These are phyloP conservation scores for Columbina picui DNA, from an alignment of 2,113 vertebrate species.

Conservation along the genomic window DNA sequence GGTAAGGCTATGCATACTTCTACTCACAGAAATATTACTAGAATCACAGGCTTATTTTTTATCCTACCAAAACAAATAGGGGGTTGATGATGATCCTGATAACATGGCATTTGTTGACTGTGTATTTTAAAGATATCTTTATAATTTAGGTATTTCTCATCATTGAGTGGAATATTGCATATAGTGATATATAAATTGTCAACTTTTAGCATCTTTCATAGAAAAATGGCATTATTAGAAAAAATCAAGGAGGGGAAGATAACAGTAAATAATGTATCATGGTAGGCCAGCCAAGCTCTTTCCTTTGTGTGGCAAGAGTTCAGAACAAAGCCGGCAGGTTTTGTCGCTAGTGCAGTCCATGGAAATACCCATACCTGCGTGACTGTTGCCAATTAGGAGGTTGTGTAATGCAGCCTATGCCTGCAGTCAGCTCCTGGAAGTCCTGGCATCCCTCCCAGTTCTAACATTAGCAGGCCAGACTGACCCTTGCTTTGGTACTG, in stretches of 20 bases:
- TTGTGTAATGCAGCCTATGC: neutral
- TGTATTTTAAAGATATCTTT: neutral
- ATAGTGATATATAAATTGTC: neutral
- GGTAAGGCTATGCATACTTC: neutral
- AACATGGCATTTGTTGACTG: neutral
- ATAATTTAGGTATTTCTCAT: neutral
- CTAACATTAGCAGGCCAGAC: slow-evolving; percentile 38
- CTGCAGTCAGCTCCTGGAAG: neutral
- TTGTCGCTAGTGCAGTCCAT: neutral
- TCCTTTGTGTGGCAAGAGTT: neutral
- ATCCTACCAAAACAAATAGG: neutral
- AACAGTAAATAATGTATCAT: neutral
- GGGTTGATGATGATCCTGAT: neutral
- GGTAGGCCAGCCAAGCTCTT: neutral
- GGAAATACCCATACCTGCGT: neutral
- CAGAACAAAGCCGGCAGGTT: neutral
- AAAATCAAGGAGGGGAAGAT: neutral
- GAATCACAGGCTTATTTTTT: neutral
- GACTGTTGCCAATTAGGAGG: neutral
- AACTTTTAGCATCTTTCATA: neutral
- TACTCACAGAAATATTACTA: neutral
- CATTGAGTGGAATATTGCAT: neutral
- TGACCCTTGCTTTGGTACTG: neutral
- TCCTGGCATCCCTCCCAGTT: slow-evolving; percentile 51
- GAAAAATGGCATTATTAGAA: neutral